These are phyloP conservation scores for Thecocarcelia acutangulata DNA, from an alignment of 2,888 invertebrate genomes.

Conservation along the genomic window DNA sequence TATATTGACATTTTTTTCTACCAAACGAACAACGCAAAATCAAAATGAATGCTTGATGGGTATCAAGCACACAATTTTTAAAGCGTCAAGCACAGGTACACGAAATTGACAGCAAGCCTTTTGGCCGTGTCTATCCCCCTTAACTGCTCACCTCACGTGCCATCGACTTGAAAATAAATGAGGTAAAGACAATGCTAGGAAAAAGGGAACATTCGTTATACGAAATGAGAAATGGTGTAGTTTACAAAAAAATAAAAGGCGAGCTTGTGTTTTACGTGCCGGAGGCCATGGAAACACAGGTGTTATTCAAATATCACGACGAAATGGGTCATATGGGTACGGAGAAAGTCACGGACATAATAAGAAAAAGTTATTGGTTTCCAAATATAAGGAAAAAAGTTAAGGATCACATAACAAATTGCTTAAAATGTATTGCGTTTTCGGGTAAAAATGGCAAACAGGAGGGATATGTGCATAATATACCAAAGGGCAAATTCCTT, in stretches of 20 bases:
- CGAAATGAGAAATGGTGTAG: conserved; percentile 61
- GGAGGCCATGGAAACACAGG: conserved; percentile 53
- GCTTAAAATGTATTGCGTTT: conserved; percentile 41
- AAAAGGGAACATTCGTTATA: conserved; percentile 42
- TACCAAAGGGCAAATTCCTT: conserved; percentile 50
- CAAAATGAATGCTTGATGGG: too few species aligned
- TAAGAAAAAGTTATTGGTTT: conserved; percentile 18
- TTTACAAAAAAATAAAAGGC: conserved; percentile 53
- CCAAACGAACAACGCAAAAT: too few species aligned
- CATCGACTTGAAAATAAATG: too few species aligned
- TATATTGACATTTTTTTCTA: too few species aligned
- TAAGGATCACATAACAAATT: conserved; percentile 13
- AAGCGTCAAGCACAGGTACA: too few species aligned
- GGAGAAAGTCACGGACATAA: conserved; percentile 34
- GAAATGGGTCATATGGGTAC: conserved; percentile 58
- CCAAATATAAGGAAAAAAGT: conserved; percentile 7
- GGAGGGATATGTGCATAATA: conserved; percentile 35
- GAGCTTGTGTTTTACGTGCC: conserved; percentile 55
- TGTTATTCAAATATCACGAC: too few species aligned
- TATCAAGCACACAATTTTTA: too few species aligned
- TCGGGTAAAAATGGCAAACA: background rate
- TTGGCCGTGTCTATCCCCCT: too few species aligned
- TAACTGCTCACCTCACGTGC: too few species aligned
- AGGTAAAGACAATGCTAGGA: too few species aligned
- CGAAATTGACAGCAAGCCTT: too few species aligned